These are phyloP conservation scores for Sesamia inferens DNA, from an alignment of 2,888 invertebrate species.

Conservation along the genomic window DNA sequence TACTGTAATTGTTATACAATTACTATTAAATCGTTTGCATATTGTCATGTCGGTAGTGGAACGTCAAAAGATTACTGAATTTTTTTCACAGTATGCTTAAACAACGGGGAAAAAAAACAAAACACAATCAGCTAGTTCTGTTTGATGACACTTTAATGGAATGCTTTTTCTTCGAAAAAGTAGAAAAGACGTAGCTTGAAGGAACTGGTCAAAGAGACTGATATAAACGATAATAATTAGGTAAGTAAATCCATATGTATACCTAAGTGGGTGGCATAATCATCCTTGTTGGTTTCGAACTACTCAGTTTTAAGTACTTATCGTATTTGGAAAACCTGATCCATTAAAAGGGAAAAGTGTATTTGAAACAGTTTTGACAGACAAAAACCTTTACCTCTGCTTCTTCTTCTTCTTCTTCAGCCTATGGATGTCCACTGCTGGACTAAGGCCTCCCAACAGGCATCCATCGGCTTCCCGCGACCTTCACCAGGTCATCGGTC, in stretches of 20 bases:
- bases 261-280: background rate
- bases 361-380: background rate
- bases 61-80: constrained; percentile 3
- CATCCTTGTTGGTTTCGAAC: background rate
- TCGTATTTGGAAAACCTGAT: background rate
- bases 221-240: background rate
- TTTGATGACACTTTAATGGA: background rate
- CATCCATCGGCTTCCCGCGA: no score
- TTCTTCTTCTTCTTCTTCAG: no score
- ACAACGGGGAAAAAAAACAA: background rate
- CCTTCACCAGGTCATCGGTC: no score
- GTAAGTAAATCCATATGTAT: background rate
- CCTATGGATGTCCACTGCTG: no score
- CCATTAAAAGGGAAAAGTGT: background rate
- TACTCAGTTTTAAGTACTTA: background rate
- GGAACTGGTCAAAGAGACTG: background rate
- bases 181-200: no score
- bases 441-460: no score
- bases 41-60: background rate
- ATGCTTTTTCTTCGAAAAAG: no score
- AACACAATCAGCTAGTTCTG: background rate
- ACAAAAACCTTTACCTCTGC: background rate
- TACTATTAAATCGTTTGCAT: constrained; percentile 34
- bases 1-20: constrained; percentile 71
- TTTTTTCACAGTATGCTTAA: background rate